These are phyloP conservation scores for Cephus rjabovi DNA, from an alignment of 2,888 invertebrate species.

Conservation along the genomic window DNA sequence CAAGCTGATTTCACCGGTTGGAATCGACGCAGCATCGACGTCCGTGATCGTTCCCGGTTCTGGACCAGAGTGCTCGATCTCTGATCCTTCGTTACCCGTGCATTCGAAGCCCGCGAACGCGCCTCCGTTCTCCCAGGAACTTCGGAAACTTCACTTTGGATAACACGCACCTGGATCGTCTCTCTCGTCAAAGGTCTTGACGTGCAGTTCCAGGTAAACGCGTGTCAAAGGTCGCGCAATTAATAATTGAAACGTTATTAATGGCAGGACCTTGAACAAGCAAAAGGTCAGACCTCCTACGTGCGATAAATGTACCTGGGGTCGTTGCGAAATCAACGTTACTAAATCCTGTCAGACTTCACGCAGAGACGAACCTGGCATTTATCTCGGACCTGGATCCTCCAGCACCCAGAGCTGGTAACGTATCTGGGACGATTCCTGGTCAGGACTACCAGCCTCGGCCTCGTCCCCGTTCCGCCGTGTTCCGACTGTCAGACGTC, in stretches of 20 bases:
- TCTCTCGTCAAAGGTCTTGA: not conserved
- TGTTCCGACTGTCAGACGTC: not conserved
- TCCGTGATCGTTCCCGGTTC: slow-evolving; percentile 2
- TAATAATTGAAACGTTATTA: slow-evolving; percentile 19
- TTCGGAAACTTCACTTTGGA: not conserved
- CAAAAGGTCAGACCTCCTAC: not conserved
- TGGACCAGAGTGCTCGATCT: not conserved
- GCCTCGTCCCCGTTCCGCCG: not conserved
- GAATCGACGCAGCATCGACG: slow-evolving; percentile 25
- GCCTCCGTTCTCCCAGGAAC: not conserved
- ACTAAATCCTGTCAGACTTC: slow-evolving; percentile 1
- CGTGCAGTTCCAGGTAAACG: not conserved
- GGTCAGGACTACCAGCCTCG: not conserved
- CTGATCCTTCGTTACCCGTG: not conserved
- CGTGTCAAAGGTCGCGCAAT: slow-evolving; percentile 17
- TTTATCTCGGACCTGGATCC: not conserved
- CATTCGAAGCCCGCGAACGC: not conserved
- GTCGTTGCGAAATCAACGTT: not conserved
- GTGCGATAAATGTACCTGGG: not conserved
- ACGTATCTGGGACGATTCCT: not conserved
- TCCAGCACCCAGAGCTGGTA: not conserved
- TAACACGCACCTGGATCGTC: not conserved
- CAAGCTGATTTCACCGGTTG: slow-evolving; percentile 36
- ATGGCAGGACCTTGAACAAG: slow-evolving; percentile 12
- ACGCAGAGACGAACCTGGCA: not conserved